Evolutionary conservation across 2,113 vertebrate genomes (phyloP).

Genomic region (Manacus vitellinus): DNA sequence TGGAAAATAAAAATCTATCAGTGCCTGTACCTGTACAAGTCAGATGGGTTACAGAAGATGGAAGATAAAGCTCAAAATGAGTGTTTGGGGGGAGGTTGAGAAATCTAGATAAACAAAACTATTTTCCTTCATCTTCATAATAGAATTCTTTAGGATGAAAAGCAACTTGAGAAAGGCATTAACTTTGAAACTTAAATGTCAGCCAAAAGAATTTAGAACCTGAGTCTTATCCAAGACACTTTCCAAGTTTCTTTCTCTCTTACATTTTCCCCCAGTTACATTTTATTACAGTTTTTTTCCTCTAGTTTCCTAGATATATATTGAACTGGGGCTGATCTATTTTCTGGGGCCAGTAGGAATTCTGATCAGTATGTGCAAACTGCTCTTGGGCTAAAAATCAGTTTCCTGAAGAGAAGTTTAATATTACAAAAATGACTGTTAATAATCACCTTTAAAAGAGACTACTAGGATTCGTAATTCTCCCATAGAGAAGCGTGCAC

Average conservation of each 20-base stretch:
- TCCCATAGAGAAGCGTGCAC: not conserved
- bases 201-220: slow-evolving; percentile 57
- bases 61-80: not conserved
- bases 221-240: slow-evolving; percentile 40
- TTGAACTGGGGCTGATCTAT: not conserved
- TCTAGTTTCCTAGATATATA: not conserved
- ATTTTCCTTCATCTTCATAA: slow-evolving; percentile 35
- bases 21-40: not conserved
- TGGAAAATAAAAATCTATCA: slow-evolving; percentile 29
- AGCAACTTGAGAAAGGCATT: slow-evolving; percentile 41
- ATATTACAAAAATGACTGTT: not conserved
- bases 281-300: not conserved
- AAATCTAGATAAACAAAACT: slow-evolving; percentile 61
- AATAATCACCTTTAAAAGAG: not conserved
- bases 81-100: not conserved
- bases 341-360: slow-evolving; percentile 6
- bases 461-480: slow-evolving; percentile 14
- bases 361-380: not conserved
- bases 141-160: slow-evolving; percentile 40
- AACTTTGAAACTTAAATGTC: slow-evolving; percentile 57
- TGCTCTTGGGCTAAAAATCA: not conserved
- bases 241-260: not conserved
- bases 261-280: slow-evolving; percentile 13
- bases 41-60: not conserved
- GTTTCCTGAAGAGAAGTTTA: not conserved